Conservation (phyloP, 2,797 vertebrate genomes). For the Spatula versicolor region DNA sequence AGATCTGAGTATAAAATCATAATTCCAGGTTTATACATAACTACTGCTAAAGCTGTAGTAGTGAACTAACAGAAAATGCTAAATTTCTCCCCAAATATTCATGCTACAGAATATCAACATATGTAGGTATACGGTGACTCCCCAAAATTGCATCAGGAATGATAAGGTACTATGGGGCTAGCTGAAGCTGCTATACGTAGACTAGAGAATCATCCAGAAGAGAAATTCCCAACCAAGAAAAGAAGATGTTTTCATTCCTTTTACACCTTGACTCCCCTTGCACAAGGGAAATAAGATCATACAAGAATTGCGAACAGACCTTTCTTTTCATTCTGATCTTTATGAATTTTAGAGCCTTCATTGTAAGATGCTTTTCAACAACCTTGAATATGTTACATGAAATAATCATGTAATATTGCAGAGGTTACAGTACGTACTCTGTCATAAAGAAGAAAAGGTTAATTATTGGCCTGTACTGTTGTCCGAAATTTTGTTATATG, state of each 20-base stretch:
- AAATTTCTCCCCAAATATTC: background rate
- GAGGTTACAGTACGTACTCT: background rate
- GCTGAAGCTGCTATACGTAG: background rate
- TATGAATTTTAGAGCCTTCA: background rate
- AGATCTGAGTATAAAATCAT: background rate
- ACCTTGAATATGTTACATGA: background rate
- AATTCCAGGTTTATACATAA: fast-evolving
- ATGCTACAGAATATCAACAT: background rate
- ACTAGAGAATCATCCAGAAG: background rate
- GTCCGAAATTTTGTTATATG: background rate
- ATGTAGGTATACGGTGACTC: background rate
- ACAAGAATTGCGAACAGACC: background rate
- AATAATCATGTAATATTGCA: background rate
- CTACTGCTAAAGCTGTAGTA: background rate
- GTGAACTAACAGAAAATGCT: background rate
- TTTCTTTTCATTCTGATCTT: background rate
- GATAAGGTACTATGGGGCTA: fast-evolving
- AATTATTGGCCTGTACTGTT: background rate
- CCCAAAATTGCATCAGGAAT: background rate
- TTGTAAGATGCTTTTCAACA: background rate
- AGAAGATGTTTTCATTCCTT: background rate
- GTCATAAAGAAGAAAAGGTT: background rate
- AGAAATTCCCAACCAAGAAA: background rate
- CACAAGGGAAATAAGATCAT: background rate
- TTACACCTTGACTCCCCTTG: background rate